These are phyloP conservation scores for Corynorhinus townsendii DNA, from an alignment of 2,113 vertebrate genomes.

Conservation along the genomic window DNA sequence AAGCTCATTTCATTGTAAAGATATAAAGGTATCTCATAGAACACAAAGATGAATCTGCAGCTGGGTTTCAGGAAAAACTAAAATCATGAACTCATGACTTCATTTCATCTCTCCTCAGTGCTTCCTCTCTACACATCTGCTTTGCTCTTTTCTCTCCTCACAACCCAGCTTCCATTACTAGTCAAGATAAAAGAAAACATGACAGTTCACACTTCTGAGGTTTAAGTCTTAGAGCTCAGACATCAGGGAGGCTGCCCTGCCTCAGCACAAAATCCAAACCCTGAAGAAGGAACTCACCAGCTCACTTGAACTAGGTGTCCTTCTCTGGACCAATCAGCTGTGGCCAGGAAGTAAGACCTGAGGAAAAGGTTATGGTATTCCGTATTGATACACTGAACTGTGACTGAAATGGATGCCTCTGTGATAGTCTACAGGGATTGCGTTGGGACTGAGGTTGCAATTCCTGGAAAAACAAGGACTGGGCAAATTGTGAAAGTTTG, in stretches of 20 bases:
- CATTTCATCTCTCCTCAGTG: not conserved
- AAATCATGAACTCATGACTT: not conserved
- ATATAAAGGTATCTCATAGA: not conserved
- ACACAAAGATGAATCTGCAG: not conserved
- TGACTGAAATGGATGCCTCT: not conserved
- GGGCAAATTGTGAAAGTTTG: not conserved
- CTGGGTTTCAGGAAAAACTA: not conserved
- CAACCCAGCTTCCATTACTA: not conserved
- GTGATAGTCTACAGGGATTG: not conserved
- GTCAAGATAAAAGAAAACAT: not conserved
- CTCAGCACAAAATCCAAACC: not conserved
- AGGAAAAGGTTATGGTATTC: not conserved
- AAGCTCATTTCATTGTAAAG: not conserved
- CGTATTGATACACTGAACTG: not conserved
- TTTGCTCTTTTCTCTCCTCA: not conserved
- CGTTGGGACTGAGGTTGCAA: not conserved
- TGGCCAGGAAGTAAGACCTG: not conserved
- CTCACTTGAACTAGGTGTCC: not conserved
- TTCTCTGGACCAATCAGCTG: not conserved
- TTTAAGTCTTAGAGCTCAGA: not conserved
- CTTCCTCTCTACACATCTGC: not conserved
- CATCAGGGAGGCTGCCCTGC: not conserved
- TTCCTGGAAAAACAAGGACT: not conserved
- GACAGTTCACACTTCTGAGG: not conserved
- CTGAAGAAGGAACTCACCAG: not conserved